These are phyloP conservation scores for Xiphorhynchus elegans DNA, from an alignment of 2,113 vertebrate species.

Conservation along the genomic window DNA sequence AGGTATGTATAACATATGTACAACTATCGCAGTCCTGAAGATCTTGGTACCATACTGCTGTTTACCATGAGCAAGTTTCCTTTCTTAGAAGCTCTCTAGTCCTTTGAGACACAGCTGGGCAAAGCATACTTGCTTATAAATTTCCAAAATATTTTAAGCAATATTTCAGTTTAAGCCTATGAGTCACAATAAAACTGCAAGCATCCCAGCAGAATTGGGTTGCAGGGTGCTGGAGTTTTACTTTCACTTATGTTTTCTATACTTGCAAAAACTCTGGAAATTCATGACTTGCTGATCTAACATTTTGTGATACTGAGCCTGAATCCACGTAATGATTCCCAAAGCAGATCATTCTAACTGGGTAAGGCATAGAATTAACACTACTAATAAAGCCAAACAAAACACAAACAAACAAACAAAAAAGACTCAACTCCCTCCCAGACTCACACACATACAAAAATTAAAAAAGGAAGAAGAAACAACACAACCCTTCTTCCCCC, in stretches of 20 bases:
- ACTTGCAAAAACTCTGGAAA: not conserved
- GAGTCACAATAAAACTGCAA: not conserved
- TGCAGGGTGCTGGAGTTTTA: not conserved
- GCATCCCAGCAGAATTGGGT: not conserved
- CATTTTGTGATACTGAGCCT: not conserved
- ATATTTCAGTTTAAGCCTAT: not conserved
- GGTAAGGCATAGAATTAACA: not conserved
- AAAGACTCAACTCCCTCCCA: not conserved
- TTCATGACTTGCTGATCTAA: not conserved
- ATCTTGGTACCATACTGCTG: not conserved
- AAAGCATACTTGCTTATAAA: not conserved
- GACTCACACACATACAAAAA: not conserved
- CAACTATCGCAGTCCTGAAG: not conserved
- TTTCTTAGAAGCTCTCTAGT: not conserved
- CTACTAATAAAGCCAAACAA: not conserved
- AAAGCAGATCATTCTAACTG: not conserved
- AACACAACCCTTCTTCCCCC: accelerated
- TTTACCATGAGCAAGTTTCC: not conserved
- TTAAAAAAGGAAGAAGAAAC: too few relatives aligned
- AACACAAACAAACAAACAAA: not conserved
- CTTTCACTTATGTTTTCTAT: not conserved
- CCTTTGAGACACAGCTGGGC: not conserved
- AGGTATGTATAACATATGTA: not conserved
- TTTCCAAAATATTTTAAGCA: not conserved
- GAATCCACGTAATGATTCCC: not conserved